These are phyloP conservation scores for Apomyelois bistriatella DNA, from an alignment of 2,888 invertebrate genomes.

Conservation along the genomic window DNA sequence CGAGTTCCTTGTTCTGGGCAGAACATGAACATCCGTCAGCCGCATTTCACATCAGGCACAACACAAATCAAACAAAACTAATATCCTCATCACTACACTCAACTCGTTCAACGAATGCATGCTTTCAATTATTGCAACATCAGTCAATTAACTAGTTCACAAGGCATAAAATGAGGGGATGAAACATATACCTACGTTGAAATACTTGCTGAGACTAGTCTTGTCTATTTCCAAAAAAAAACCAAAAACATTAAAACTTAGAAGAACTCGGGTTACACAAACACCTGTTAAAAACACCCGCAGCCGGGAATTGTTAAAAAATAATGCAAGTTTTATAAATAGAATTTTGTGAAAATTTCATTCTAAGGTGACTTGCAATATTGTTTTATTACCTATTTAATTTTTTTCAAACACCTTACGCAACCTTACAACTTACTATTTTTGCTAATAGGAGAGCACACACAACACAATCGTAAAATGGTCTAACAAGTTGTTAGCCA, in stretches of 20 bases:
- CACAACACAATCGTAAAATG: neutral
- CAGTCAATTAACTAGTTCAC: conserved; percentile 1
- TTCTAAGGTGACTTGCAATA: conserved; percentile 1
- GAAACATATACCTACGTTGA: too few relatives aligned
- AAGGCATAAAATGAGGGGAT: neutral
- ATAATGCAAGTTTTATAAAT: too few relatives aligned
- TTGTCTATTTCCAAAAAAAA: too few relatives aligned
- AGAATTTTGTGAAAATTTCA: neutral
- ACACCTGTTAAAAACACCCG: too few relatives aligned
- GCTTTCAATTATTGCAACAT: conserved; percentile 11
- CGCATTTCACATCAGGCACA: conserved; percentile 40
- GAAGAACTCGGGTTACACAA: too few relatives aligned
- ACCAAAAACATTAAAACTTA: too few relatives aligned
- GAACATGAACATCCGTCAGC: conserved; percentile 52
- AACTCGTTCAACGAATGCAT: conserved; percentile 7
- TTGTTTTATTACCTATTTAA: neutral
- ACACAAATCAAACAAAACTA: conserved; percentile 48
- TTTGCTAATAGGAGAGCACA: conserved; percentile 6
- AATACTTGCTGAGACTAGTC: too few relatives aligned
- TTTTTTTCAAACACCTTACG: neutral
- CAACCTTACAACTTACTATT: neutral
- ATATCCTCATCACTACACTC: conserved; percentile 47
- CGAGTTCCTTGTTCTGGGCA: conserved; percentile 52
- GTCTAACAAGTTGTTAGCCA: conserved; percentile 14
- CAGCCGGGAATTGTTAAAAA: too few relatives aligned